Base-by-base conservation (phyloP, 2,113 vertebrate genomes). In the Aspiorhynchus laticeps region DNA sequence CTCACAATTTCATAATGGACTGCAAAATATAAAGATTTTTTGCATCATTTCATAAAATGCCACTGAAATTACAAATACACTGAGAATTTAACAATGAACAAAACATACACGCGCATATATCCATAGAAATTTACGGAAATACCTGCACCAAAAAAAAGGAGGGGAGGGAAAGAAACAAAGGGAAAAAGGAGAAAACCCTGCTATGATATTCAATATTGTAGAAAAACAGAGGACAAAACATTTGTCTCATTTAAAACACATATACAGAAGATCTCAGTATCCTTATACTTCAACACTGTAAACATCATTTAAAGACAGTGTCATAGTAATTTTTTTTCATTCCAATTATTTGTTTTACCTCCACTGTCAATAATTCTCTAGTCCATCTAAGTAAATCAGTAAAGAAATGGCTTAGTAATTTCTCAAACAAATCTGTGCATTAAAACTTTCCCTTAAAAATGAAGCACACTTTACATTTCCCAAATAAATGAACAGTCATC, bases 211-310 rank as follows among this genome's bases (percentile, higher is more conserved):
- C 95, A 94, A 93, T 95, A 93, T 95, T 95, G 95, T 96, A 97
- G 94, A 95, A 97, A 97, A n/a, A n/a, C n/a, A n/a, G n/a, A n/a
- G n/a, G n/a, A n/a, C n/a, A n/a, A 97, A 95, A 93, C 89, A 93
- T 95, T 95, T 96, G 93, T 92, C 96, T 97, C 95, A 95, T 97
- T 96, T 96, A 95, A 93, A 97, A 98, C 97, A 98, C 96, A 97
- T 97, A 97, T 96, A 98, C 96, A 97, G 96, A 97, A 96, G 95
- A 94, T 96, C 96, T 96, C 94, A 96, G 97, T 95, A 96, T 97
- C 96, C 96, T 97, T 97, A 95, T 97, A 98, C 97, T 98, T 98
- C 96, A 98, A 98, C 97, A 98, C 97, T 99, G 97, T 99, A 99
- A 99, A 99, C 97, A 97, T 98, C 21, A 97, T 96, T 97, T 97